Conservation (phyloP, 2,888 invertebrate genomes). For the Lymantria dispar region DNA sequence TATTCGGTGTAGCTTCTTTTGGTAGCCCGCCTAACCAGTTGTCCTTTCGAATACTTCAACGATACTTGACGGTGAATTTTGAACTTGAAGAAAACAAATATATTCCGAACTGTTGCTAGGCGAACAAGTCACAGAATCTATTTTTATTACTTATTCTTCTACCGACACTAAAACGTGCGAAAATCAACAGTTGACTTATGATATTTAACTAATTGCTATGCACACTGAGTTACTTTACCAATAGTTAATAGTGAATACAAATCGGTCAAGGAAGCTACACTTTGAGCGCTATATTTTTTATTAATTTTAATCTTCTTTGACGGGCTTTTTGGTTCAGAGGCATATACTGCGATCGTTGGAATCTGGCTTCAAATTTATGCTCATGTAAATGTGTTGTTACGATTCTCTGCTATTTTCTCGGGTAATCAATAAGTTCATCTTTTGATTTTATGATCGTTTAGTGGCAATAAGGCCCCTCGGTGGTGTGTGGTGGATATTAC, state of each 20-base stretch:
- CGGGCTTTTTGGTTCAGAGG: background rate
- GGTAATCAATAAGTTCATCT: no score
- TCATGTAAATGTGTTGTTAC: no score
- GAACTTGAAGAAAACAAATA: no score
- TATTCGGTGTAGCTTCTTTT: no score
- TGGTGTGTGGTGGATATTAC: no score
- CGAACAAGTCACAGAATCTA: background rate
- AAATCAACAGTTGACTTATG: background rate
- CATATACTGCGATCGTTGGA: background rate
- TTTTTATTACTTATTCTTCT: background rate
- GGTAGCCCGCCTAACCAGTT: no score
- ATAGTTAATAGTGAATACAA: background rate
- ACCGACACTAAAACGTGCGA: background rate
- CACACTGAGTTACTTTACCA: background rate
- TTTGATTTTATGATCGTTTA: no score
- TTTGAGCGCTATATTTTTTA: background rate
- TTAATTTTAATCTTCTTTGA: no score
- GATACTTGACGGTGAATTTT: no score
- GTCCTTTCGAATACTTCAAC: no score
- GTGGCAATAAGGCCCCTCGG: no score
- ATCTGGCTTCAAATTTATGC: background rate
- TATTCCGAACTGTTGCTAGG: background rate
- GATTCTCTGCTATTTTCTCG: no score
- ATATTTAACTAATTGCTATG: slow-evolving; percentile 4
- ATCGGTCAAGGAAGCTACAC: background rate